These are phyloP conservation scores for Eupelmus urozonus DNA, from an alignment of 2,888 invertebrate species.

Conservation along the genomic window DNA sequence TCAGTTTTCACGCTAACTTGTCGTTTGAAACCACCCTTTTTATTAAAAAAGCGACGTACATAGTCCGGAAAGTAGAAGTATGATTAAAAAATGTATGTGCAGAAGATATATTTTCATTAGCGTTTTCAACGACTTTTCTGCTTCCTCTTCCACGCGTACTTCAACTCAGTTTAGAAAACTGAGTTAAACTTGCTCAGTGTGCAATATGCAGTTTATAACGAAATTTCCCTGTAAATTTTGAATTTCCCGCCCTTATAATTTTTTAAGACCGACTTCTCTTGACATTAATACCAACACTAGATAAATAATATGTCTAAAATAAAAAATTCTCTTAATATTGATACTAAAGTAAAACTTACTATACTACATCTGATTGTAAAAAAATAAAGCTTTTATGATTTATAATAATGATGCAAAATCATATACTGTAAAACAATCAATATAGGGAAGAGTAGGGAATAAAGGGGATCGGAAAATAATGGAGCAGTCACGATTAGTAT, in stretches of 20 bases:
- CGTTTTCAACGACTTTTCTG: slow-evolving; percentile 24
- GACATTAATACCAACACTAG: background rate
- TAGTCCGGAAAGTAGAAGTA: background rate
- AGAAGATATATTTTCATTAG: slow-evolving; percentile 24
- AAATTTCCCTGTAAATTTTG: slow-evolving; percentile 1
- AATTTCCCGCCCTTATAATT: background rate
- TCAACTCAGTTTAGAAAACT: slow-evolving; percentile 6
- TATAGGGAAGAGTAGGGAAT: too few relatives aligned
- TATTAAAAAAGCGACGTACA: background rate
- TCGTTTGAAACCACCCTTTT: background rate
- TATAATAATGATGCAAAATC: too few relatives aligned
- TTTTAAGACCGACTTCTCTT: background rate
- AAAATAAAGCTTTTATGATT: too few relatives aligned
- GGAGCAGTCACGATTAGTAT: too few relatives aligned
- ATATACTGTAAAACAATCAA: too few relatives aligned
- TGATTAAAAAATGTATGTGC: background rate
- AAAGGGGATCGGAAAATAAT: too few relatives aligned
- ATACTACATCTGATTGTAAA: too few relatives aligned
- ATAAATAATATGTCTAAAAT: too few relatives aligned
- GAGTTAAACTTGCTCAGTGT: slow-evolving; percentile 1
- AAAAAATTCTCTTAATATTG: too few relatives aligned
- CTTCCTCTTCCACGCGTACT: slow-evolving; percentile 11
- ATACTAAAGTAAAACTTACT: background rate
- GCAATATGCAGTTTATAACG: background rate
- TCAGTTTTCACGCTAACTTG: too few relatives aligned